Conservation (phyloP, 2,113 vertebrate species). For the Arenaria interpres region DNA sequence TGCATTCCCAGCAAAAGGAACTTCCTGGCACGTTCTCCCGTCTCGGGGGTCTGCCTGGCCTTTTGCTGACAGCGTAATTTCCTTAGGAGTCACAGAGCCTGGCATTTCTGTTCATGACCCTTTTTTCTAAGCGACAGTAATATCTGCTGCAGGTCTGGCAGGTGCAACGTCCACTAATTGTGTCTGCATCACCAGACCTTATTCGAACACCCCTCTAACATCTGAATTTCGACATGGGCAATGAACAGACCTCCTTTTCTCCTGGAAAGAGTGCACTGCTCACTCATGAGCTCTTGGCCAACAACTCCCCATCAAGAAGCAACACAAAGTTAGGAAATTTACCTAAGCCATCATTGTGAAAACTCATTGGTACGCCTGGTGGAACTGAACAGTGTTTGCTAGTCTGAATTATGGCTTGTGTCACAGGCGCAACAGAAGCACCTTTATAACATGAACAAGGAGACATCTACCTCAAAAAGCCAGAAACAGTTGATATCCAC, state of each 20-base stretch:
- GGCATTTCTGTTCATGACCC: slow-evolving; percentile 25
- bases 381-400: not conserved
- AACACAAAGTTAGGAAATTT: not conserved
- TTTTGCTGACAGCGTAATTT: slow-evolving; percentile 55
- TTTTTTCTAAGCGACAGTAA: not conserved
- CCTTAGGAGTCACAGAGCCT: slow-evolving; percentile 7
- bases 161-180: not conserved
- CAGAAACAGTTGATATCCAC: not conserved
- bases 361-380: not conserved
- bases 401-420: not conserved
- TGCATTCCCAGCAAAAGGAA: slow-evolving; percentile 37
- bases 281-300: not conserved
- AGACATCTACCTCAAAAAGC: not conserved
- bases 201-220: not conserved
- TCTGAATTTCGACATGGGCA: not conserved
- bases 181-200: not conserved
- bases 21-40: not conserved
- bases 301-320: not conserved
- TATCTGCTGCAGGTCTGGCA: slow-evolving; percentile 52
- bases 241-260: not conserved
- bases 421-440: not conserved
- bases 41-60: slow-evolving; percentile 40
- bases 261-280: not conserved
- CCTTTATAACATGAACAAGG: not conserved
- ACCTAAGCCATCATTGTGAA: not conserved